Evolutionary conservation across 2,888 invertebrate species (phyloP), one percentile per base, ranked within the genome.

Genomic region (Leucozona laternaria): DNA sequence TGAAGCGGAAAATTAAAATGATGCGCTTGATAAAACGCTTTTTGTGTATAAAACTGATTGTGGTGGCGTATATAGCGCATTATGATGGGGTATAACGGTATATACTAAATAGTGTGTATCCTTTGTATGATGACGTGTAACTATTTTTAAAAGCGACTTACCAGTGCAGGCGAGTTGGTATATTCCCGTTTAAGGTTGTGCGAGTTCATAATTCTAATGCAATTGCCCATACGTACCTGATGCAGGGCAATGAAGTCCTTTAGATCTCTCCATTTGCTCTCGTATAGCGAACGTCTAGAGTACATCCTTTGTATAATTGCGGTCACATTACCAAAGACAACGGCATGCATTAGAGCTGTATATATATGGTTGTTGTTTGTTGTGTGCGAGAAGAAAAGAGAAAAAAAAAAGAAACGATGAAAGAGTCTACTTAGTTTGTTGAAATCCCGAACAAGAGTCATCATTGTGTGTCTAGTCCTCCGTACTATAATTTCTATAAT

Each of bases 251-350:
- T 95, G 93, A 99, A 98, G 93, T 98, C 98, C 93, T 98, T 98
- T 85, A 99, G 94, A 92, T 98, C 98, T 79, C 98, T 94, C 95
- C 98, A 97, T 93, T 98, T 98, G 90, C 96, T 97, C 92, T 98
- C 98, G 92, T 98, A 98, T 91, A 97, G 95, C 5, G 98, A 98
- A 50, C 98, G 95, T 55, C 98, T 94, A 0, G 98, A 97, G 93
- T 98, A 99, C 97, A 98, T 98, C 89, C 98, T 94, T 92, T 98
- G 98, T 91, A 99, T 98, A 90, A 98, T 98, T 72, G 98, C 98
- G 17, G 98, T 98, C 89, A 99, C 98, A 93, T 98, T 98, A 92
- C 98, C 98, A 92, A 99, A 98, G 53, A 99, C 98, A 73, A 98
- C 97, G 22, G 98, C 98, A 93, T 98, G 98, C 98, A 98, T 98